Conservation (phyloP, 2,113 vertebrate species). For the Bufo gargarizans region DNA sequence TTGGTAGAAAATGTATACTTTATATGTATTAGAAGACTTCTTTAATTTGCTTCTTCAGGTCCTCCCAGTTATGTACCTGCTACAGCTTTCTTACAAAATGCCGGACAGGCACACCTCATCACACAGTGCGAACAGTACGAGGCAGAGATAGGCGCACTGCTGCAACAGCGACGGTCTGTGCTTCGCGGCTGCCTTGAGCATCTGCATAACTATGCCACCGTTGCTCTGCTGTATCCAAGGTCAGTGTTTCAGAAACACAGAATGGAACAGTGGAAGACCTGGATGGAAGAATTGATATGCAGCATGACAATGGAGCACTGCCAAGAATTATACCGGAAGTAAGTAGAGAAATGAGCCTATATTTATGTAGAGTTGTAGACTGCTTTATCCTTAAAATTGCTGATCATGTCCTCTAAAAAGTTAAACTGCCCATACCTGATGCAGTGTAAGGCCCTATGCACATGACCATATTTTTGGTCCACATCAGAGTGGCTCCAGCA, state of each 20-base stretch:
- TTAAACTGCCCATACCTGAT: too few relatives aligned
- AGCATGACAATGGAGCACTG: slow-evolving; percentile 90
- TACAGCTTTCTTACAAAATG: slow-evolving; percentile 94
- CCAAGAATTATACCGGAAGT: slow-evolving; percentile 91
- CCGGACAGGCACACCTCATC: slow-evolving; percentile 94
- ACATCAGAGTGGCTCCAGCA: too few relatives aligned
- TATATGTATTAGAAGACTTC: not conserved
- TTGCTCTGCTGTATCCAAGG: slow-evolving; percentile 93
- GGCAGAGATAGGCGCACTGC: slow-evolving; percentile 84
- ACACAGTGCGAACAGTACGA: slow-evolving; percentile 94
- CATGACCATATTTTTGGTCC: too few relatives aligned
- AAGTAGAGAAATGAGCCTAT: slow-evolving; percentile 61
- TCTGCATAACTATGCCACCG: slow-evolving; percentile 95
- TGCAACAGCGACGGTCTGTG: slow-evolving; percentile 90
- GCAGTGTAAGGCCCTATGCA: too few relatives aligned
- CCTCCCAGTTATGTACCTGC: slow-evolving; percentile 98
- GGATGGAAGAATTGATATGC: slow-evolving; percentile 93
- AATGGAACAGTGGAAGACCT: slow-evolving; percentile 92
- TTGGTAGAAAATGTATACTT: too few relatives aligned
- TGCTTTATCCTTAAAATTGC: too few relatives aligned
- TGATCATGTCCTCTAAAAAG: too few relatives aligned
- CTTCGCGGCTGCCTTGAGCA: slow-evolving; percentile 91
- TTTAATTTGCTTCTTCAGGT: slow-evolving; percentile 67
- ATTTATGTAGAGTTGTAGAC: too few relatives aligned
- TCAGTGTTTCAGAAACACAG: slow-evolving; percentile 88